phyloP scores from a whole-genome alignment of 1,140 invertebrate genomes.

The Metopolophium dirhodum region DNA sequence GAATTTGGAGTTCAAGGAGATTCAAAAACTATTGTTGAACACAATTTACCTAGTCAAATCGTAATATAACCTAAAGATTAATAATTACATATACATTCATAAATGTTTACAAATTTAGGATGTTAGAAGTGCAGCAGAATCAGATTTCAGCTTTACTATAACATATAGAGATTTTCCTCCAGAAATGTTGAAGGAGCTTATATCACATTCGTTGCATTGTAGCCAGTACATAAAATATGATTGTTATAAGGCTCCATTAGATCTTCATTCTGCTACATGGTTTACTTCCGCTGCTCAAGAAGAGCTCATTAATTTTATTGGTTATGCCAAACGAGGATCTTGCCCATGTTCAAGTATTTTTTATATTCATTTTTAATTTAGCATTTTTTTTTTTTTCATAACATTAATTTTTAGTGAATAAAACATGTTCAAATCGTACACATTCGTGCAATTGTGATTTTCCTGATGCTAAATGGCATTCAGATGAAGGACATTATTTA shows the following conservation, averaged over 20 bases:
- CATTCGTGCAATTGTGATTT: conserved; percentile 85
- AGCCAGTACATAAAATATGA: conserved; percentile 91
- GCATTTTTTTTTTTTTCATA: not conserved
- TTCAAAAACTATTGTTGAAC: conserved; percentile 83
- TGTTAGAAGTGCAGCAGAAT: conserved; percentile 75
- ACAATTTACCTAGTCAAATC: conserved; percentile 89
- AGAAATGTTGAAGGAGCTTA: conserved; percentile 88
- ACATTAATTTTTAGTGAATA: conserved; percentile 68
- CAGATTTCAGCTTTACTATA: conserved; percentile 83
- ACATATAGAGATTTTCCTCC: conserved; percentile 87
- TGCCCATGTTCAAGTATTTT: conserved; percentile 72
- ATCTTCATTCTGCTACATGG: conserved; percentile 88
- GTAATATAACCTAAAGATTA: conserved; percentile 60
- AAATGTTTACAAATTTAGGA: conserved; percentile 65
- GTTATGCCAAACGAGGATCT: conserved; percentile 76
- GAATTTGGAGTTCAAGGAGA: conserved; percentile 86
- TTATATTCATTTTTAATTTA: conserved; percentile 5
- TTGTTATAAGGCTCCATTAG: conserved; percentile 85
- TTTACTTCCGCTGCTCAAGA: conserved; percentile 81
- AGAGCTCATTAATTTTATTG: conserved; percentile 81
- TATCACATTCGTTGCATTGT: conserved; percentile 86
- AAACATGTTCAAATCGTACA: conserved; percentile 78
- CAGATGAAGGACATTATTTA: conserved; percentile 85
- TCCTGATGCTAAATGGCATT: conserved; percentile 82
- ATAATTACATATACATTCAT: not conserved